phyloP scores from a whole-genome alignment of 1,140 invertebrate genomes.

The Saxidomus purpurata region DNA sequence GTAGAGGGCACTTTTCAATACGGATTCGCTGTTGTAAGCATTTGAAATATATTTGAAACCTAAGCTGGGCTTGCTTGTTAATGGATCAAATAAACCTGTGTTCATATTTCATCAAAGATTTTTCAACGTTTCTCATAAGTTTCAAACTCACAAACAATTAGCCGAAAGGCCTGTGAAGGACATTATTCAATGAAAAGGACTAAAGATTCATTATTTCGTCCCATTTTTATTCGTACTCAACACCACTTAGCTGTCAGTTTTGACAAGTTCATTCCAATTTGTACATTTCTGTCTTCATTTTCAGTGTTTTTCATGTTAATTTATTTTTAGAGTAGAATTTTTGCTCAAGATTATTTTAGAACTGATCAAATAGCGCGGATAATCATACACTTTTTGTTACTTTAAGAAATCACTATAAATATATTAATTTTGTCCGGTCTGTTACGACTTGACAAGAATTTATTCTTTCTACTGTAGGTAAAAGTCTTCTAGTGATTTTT shows the following conservation, averaged over 20 bases:
- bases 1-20: slow-evolving; percentile 7
- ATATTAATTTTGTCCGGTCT: background rate
- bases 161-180: slow-evolving; percentile 23
- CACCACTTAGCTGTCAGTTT: slow-evolving; percentile 60
- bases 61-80: background rate
- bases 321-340: slow-evolving; percentile 64
- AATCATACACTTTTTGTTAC: background rate
- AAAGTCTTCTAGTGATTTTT: background rate
- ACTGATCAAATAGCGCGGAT: slow-evolving; percentile 14
- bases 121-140: slow-evolving; percentile 36
- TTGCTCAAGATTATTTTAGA: slow-evolving; percentile 62
- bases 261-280: slow-evolving; percentile 59
- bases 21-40: background rate
- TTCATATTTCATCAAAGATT: slow-evolving; percentile 59
- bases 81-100: slow-evolving; percentile 52
- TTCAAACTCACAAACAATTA: slow-evolving; percentile 60
- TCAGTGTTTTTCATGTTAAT: slow-evolving; percentile 64
- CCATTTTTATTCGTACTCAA: slow-evolving; percentile 55
- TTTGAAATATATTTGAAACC: slow-evolving; percentile 49
- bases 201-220: slow-evolving; percentile 50
- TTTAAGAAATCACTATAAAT: slow-evolving; percentile 12
- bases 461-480: background rate
- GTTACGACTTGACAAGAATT: background rate
- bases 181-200: slow-evolving; percentile 50
- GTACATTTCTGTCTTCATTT: slow-evolving; percentile 53